These are phyloP conservation scores for Lypha dubia DNA, from an alignment of 2,888 invertebrate species.

Conservation along the genomic window DNA sequence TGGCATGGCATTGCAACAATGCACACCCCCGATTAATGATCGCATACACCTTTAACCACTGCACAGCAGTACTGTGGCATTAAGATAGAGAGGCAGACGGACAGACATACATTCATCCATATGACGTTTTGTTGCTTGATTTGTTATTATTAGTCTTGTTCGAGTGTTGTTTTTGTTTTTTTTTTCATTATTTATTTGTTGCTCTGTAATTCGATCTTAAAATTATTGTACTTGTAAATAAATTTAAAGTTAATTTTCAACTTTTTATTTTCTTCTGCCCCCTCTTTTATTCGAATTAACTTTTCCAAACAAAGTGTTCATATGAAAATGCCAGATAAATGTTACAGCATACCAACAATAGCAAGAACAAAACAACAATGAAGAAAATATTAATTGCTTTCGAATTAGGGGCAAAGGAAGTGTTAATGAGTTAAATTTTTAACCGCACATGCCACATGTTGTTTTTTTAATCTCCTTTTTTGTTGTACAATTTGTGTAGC, in stretches of 20 bases:
- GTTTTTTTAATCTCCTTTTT: conserved; percentile 18
- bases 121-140: conserved; percentile 56
- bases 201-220: conserved; percentile 52
- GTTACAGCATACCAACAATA: conserved; percentile 62
- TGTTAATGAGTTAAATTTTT: conserved; percentile 74
- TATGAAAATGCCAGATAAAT: conserved; percentile 50
- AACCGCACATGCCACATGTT: conserved; percentile 72
- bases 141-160: conserved; percentile 52
- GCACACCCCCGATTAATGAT: conserved; percentile 68
- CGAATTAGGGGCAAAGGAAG: conserved; percentile 67
- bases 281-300: neutral
- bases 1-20: conserved; percentile 42
- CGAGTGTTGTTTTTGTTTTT: neutral
- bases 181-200: neutral
- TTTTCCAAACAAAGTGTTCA: conserved; percentile 28
- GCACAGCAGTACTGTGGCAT: conserved; percentile 36
- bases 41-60: conserved; percentile 57
- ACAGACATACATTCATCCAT: conserved; percentile 40
- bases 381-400: conserved; percentile 78
- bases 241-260: conserved; percentile 46
- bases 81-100: conserved; percentile 1
- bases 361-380: conserved; percentile 73
- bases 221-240: conserved; percentile 26
- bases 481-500: conserved; percentile 4
- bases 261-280: conserved; percentile 31